Conservation (phyloP, 2,113 vertebrate species). For the Entomyzon cyanotis region DNA sequence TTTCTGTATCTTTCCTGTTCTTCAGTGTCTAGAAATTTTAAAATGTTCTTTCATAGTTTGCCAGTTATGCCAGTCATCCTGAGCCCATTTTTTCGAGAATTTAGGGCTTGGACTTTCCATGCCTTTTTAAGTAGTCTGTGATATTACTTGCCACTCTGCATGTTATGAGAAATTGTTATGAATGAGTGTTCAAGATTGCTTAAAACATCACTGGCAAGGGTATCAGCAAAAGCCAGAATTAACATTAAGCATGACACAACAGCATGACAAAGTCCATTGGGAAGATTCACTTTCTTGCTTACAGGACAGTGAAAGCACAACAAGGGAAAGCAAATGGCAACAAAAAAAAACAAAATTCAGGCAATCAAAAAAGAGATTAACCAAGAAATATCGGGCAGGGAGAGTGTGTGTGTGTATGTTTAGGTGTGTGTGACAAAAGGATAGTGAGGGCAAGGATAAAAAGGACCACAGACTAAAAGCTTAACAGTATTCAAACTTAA, state of each 20-base stretch:
- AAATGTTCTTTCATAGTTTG: neutral
- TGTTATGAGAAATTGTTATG: accelerated
- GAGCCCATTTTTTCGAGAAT: neutral
- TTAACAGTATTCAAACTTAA: neutral
- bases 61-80: neutral
- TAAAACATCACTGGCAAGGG: neutral
- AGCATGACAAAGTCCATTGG: neutral
- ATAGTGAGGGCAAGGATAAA: neutral
- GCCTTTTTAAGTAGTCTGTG: neutral
- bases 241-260: neutral
- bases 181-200: neutral
- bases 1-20: neutral
- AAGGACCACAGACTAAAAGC: neutral
- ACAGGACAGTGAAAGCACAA: neutral
- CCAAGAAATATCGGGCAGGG: neutral
- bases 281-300: neutral
- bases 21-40: neutral
- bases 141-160: neutral
- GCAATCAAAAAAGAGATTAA: neutral
- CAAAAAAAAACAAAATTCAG: neutral
- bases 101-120: neutral
- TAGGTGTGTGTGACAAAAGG: neutral
- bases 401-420: too few relatives aligned
- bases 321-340: neutral
- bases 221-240: neutral